Base-by-base conservation (phyloP, 2,797 vertebrate genomes). In the Valencia hispanica region DNA sequence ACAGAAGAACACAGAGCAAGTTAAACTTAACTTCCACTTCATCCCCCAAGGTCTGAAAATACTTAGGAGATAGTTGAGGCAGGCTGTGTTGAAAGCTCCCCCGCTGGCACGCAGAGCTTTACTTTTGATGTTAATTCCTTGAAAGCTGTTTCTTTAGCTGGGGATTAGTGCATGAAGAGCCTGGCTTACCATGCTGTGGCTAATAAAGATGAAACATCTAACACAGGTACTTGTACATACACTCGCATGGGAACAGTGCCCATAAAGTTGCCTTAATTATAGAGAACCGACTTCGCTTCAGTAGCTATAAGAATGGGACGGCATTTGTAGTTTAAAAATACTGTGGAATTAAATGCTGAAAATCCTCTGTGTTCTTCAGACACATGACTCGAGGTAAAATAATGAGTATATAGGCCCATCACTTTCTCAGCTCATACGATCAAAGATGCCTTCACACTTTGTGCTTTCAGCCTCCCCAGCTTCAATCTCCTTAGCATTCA, bases 81-180 rank as follows among this genome's bases (percentile, higher is more conserved):
- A 89, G 92, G 92, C 92, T 91, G 90, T 90, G 89, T 93, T 93
- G 93, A 95, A 95, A 95, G 94, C 94, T 94, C 92, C 93, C 94
- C 94, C 91, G 94, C 94, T 86, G 91, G 94, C 93, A 88, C 81
- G 93, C 91, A 93, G 94, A 94, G 92, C 94, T 95, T 94, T 94
- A 94, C 95, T 95, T 95, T 95, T 95, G 94, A 96, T 95, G 95
- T 95, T 96, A 96, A 95, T 95, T 96, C 95, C 94, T 95, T 95
- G 94, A 96, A 96, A 96, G 95, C 95, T 95, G 94, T 95, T 95
- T 96, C 95, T 95, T 95, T 95, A 96, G 94, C 94, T 94, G 93
- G 93, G 95, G 95, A 96, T 96, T 96, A 96, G 91, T 88, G 94
- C 89, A 92, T 91, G 93, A 94, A 94, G 94, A 95, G 95, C 94